Conservation (phyloP, 1,140 invertebrate genomes). For the Centruroides vittatus region DNA sequence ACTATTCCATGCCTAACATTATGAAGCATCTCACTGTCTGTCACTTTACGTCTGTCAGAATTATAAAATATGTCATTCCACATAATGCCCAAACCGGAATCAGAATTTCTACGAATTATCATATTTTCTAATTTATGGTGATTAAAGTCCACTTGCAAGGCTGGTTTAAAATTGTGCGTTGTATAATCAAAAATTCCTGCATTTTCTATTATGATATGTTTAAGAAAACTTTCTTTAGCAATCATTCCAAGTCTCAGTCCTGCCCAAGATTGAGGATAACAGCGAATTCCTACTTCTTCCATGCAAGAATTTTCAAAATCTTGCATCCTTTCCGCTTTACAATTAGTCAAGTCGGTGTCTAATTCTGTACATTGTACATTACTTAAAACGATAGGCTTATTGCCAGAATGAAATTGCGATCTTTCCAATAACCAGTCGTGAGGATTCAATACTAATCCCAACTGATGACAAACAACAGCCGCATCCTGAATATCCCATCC, state of each 20-base stretch:
- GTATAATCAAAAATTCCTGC: conserved; percentile 89
- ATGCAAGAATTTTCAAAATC: conserved; percentile 81
- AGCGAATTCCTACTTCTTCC: conserved; percentile 75
- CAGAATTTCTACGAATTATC: conserved; percentile 59
- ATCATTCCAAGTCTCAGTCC: conserved; percentile 76
- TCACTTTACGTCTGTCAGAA: conserved; percentile 62
- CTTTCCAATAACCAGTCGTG: conserved; percentile 75
- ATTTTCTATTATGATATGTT: conserved; percentile 73
- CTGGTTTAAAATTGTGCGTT: conserved; percentile 73
- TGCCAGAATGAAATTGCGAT: conserved; percentile 12
- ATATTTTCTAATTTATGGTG: conserved; percentile 77
- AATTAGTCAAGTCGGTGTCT: conserved; percentile 82
- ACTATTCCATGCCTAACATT: conserved; percentile 73
- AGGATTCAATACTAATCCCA: conserved; percentile 83
- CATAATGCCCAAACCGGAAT: conserved; percentile 73
- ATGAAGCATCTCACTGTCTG: conserved; percentile 71
- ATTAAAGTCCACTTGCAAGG: conserved; percentile 91
- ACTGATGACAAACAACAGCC: conserved; percentile 83
- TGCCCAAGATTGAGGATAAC: conserved; percentile 82
- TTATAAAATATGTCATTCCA: conserved; percentile 75
- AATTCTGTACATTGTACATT: conserved; percentile 82
- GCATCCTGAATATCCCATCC: conserved; percentile 87
- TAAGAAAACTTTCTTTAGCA: conserved; percentile 69
- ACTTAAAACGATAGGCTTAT: conserved; percentile 33
- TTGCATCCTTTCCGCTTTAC: conserved; percentile 51